phyloP scores from a whole-genome alignment of 2,113 vertebrate genomes.

The Rhinichthys klamathensis region DNA sequence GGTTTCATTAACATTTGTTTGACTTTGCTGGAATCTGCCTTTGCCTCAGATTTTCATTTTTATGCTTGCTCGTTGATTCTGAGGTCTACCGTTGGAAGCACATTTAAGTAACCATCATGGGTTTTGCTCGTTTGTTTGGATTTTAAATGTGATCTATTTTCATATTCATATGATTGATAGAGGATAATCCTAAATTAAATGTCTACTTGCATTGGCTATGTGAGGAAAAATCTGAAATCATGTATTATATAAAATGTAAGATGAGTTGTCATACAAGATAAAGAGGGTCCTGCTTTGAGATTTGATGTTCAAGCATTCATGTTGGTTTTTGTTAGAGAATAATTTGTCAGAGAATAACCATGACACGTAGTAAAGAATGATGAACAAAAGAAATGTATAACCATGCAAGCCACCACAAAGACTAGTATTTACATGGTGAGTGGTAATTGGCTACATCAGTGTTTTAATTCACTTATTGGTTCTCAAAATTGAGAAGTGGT shows the following conservation, averaged over 20 bases:
- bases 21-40: neutral
- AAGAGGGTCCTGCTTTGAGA: neutral
- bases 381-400: neutral
- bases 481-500: neutral
- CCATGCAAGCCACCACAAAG: neutral
- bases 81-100: conserved; percentile 6
- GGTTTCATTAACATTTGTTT: conserved; percentile 29
- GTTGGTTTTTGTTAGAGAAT: neutral
- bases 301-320: neutral
- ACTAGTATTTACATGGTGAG: neutral
- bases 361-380: neutral
- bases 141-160: conserved; percentile 8
- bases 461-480: neutral
- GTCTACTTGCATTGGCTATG: neutral
- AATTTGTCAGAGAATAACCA: neutral
- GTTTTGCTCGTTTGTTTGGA: neutral
- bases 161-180: neutral
- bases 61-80: neutral
- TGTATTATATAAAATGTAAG: neutral
- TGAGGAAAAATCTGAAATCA: neutral
- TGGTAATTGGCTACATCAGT: neutral
- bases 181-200: neutral
- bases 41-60: neutral
- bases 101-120: neutral
- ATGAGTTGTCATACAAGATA: neutral